phyloP scores from a whole-genome alignment of 2,113 vertebrate genomes.

The Nycticorax nycticorax region DNA sequence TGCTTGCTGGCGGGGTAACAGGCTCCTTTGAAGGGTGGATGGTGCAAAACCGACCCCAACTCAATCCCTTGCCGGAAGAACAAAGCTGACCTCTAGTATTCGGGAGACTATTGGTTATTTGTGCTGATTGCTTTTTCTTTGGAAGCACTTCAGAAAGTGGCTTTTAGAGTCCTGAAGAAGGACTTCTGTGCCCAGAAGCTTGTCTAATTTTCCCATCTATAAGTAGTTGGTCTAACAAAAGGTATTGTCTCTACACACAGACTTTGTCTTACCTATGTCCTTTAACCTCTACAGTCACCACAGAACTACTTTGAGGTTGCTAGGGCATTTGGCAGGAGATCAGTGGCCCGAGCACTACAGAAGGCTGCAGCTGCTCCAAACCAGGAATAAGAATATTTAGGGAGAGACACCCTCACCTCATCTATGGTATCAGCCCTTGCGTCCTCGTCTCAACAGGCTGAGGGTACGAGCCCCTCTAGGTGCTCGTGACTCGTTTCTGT shows the following conservation, averaged over 20 bases:
- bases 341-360: not conserved
- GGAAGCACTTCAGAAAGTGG: not conserved
- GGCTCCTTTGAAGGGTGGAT: not conserved
- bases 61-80: not conserved
- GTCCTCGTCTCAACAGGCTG: not conserved
- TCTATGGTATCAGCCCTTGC: not conserved
- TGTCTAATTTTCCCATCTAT: not conserved
- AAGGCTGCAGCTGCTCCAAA: not conserved
- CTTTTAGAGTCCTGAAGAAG: not conserved
- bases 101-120: not conserved
- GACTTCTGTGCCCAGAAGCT: not conserved
- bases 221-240: not conserved
- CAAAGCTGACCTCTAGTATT: not conserved
- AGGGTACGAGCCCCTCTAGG: not conserved
- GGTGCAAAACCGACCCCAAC: not conserved
- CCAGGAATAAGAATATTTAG: not conserved
- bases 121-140: not conserved
- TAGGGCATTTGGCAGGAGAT: not conserved
- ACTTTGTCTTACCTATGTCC: not conserved
- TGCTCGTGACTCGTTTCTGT: not conserved
- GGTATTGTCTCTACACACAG: not conserved
- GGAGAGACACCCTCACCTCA: not conserved
- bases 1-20: accelerated
- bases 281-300: not conserved
- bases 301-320: not conserved